Conservation (phyloP, 2,888 invertebrate genomes). For the Acleris literana region DNA sequence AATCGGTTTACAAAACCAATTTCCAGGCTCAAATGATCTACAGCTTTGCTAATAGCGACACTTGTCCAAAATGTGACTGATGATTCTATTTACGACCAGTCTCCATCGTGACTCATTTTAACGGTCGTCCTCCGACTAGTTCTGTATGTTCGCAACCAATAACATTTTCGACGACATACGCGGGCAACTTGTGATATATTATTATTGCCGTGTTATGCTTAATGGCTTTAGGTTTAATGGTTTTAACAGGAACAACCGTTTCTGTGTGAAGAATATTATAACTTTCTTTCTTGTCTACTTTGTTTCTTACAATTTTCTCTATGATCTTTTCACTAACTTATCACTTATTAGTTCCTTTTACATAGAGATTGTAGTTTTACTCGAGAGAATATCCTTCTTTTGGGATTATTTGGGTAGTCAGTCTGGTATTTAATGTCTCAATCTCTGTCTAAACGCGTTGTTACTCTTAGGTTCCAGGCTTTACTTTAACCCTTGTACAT, state of each 20-base stretch:
- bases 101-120: slow-evolving; percentile 38
- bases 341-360: too few relatives aligned
- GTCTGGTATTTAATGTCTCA: too few relatives aligned
- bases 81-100: slow-evolving; percentile 38
- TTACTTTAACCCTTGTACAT: slow-evolving; percentile 1
- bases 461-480: too few relatives aligned
- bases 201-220: slow-evolving; percentile 16
- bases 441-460: too few relatives aligned
- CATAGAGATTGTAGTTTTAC: too few relatives aligned
- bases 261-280: neutral
- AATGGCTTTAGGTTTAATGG: slow-evolving; percentile 20
- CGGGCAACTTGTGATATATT: slow-evolving; percentile 9
- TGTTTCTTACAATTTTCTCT: neutral
- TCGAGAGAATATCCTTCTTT: too few relatives aligned
- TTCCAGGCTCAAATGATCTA: neutral
- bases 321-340: too few relatives aligned
- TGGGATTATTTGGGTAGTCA: too few relatives aligned
- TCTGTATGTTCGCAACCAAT: slow-evolving; percentile 10
- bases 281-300: neutral
- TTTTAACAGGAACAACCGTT: neutral
- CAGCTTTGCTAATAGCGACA: slow-evolving; percentile 27
- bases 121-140: slow-evolving; percentile 36
- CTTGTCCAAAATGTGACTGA: slow-evolving; percentile 18
- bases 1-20: neutral
- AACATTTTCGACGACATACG: slow-evolving; percentile 6